Evolutionary conservation across 2,797 vertebrate species (phyloP), one percentile per base, ranked within the genome.

Genomic region (Scomberomorus guttatus): DNA sequence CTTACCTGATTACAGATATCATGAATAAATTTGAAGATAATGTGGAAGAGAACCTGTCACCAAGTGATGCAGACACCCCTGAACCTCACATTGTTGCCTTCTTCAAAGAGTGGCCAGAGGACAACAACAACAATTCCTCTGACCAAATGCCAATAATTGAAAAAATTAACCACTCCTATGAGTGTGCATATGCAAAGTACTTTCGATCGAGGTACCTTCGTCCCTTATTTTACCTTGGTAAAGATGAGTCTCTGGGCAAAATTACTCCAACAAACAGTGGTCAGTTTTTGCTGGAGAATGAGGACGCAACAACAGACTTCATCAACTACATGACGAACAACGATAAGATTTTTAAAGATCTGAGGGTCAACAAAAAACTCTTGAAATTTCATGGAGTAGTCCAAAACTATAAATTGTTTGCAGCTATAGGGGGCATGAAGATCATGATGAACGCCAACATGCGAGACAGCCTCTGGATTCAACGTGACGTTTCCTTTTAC

Each of bases 401-500:
- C 46, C 12, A 8, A 2, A 50, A 50, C 46, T 50, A 50, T 18
- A 50, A n/a, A 4, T 20, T 50, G 18, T 50, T 50, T 18, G 18
- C 46, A 50, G 1, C 6, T 9, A 20, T 50, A 18, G 46, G 46
- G 1, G 17, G 18, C 17, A 50, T 1, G 18, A 18, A 3, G 46
- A 3, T 50, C 46, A 20, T 17, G 3, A 15, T 46, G 15, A 46
- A 50, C 8, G 46, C 18, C 2, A 20, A 50, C 18, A 50, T 50
- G 18, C 46, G 4, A 20, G 17, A 46, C 44, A 18, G 18, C 46
- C 46, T 20, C 17, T 50, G 46, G 46, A 50, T 50, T 50, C 17
- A 50, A 50, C 6, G 46, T 20, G 46, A 50, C 2, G 46, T 50
- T 20, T 50, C 46, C 46, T 50, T 89, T 37, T 72, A 78, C 56